Percentiles rank a stretch among this genome's conserved stretches.
phyloP scores from a whole-genome alignment of 2,888 invertebrate species.

The Metallyticus violacea region DNA sequence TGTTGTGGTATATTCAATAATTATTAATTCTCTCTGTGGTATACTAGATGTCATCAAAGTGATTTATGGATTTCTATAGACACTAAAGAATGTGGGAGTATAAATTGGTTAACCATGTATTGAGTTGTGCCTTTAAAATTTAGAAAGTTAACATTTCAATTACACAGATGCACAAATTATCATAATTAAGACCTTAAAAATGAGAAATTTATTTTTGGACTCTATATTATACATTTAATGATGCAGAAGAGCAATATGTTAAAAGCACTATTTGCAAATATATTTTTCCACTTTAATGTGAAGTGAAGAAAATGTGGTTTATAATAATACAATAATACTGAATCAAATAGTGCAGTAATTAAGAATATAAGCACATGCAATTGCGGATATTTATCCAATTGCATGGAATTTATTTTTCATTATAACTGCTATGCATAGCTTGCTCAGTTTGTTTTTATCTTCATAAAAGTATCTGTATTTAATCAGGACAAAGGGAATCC shows the following conservation, averaged over 20 bases:
- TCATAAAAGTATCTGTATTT: too few species aligned
- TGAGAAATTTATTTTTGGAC: not conserved
- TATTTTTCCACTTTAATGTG: too few species aligned
- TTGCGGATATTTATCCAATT: too few species aligned
- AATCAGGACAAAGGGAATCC: too few species aligned
- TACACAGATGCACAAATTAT: not conserved
- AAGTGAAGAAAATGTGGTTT: too few species aligned
- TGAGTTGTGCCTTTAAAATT: not conserved
- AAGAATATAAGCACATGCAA: too few species aligned
- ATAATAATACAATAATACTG: too few species aligned
- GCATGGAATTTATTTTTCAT: too few species aligned
- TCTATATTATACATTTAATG: not conserved
- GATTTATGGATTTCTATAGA: not conserved
- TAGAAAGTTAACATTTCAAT: not conserved
- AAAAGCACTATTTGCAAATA: not conserved
- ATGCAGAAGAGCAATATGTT: not conserved
- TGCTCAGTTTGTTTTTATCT: too few species aligned
- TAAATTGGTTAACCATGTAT: not conserved
- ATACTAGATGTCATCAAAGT: not conserved
- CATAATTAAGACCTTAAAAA: not conserved
- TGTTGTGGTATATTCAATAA: not conserved
- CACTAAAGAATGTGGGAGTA: not conserved
- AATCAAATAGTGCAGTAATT: too few species aligned
- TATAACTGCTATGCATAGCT: too few species aligned
- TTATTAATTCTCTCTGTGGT: not conserved